Conservation (phyloP, 2,113 vertebrate species). For the Paramormyrops kingsleyae region DNA sequence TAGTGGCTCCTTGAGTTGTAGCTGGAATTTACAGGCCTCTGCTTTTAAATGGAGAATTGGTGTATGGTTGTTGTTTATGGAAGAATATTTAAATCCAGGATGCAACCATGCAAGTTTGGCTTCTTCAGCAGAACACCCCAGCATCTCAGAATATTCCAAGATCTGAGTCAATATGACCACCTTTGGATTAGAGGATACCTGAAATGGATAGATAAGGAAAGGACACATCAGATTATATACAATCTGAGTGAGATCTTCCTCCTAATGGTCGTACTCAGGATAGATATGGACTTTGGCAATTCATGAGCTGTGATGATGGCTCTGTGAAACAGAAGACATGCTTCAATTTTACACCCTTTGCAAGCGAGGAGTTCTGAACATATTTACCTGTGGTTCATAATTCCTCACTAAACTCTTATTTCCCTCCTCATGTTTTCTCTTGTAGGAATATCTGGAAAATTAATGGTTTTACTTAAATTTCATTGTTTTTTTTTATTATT, state of each 20-base stretch:
- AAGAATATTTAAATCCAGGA: not conserved
- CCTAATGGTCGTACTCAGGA: not conserved
- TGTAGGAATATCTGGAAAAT: not conserved
- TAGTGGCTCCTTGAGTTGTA: not conserved
- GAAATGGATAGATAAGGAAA: not conserved
- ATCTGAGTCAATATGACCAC: not conserved
- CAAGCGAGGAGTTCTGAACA: not conserved
- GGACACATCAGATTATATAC: not conserved
- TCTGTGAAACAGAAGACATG: not conserved
- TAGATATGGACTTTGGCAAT: not conserved
- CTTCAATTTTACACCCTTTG: not conserved
- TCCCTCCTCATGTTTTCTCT: not conserved
- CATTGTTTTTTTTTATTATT: not conserved
- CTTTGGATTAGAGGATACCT: not conserved
- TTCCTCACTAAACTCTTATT: not conserved
- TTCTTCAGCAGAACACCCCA: not conserved
- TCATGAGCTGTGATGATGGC: not conserved
- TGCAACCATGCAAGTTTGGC: not conserved
- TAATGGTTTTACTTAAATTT: not conserved
- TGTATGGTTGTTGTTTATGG: not conserved
- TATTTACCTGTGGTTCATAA: not conserved
- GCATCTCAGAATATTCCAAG: not conserved
- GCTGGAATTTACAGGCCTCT: not conserved
- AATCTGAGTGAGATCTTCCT: not conserved
- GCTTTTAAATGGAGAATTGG: not conserved